Evolutionary conservation across 53 echinoderm and acorn worm genomes (phyloP).

Genomic region (Paelopatides confundens): DNA sequence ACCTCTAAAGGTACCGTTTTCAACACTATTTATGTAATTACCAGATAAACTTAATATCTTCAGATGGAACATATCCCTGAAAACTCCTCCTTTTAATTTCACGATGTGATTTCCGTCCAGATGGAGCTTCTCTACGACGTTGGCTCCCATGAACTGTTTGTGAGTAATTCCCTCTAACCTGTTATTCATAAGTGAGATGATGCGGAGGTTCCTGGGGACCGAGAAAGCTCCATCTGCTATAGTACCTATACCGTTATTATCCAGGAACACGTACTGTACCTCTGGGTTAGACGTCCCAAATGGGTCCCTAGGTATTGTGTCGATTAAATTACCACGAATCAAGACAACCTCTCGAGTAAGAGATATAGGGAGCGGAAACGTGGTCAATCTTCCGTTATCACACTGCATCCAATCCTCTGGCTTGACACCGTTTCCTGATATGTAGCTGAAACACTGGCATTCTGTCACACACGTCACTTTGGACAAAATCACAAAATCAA

Average conservation of each 20-base stretch:
- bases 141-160: constrained; percentile 3
- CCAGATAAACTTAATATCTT: constrained; percentile 12
- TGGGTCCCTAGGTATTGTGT: neutral
- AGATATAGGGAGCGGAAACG: constrained; percentile 1
- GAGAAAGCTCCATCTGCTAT: constrained; percentile 32
- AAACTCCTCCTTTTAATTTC: neutral
- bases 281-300: constrained; percentile 1
- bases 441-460: constrained; percentile 9
- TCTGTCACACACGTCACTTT: neutral
- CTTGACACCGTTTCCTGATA: neutral
- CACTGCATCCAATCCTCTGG: neutral
- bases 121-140: neutral
- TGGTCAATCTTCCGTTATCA: neutral
- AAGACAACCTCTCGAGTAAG: constrained; percentile 1
- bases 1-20: neutral
- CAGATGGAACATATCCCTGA: constrained; percentile 4
- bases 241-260: neutral
- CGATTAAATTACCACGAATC: constrained; percentile 1
- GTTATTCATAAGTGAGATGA: constrained; percentile 20
- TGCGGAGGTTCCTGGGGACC: constrained; percentile 8
- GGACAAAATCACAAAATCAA: neutral
- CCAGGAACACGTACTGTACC: neutral
- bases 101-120: neutral
- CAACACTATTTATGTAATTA: neutral
- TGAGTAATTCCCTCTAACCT: neutral